Evolutionary conservation across 2,888 invertebrate species (phyloP), one percentile per base, ranked within the genome.

Genomic region (Epinotia nisella): DNA sequence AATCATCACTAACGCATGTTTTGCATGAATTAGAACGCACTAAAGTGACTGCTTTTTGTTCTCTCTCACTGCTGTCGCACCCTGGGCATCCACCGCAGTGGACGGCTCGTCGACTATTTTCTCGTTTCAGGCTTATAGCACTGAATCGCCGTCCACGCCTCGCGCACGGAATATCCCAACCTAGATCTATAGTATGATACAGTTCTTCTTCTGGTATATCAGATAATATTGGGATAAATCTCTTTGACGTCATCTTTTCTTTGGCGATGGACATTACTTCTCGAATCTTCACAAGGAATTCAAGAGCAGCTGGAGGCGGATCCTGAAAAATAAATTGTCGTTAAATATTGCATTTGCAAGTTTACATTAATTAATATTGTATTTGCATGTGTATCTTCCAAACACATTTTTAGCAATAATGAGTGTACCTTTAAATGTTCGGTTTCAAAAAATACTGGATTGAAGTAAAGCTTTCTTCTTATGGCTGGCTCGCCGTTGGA

Each of bases 241-340:
- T 94, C 86, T 98, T 98, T 0, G 96, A 94, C 9, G 95, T 94
- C 96, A 98, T 97, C 90, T 98, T 98, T 79, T 97, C 96, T 85
- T 97, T 98, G 7, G 98, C 98, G 61, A 98, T 96, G 17, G 96
- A 94, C 86, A 98, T 98, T 21, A 98, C 97, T 93, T 98, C 98
- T 29, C 98, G 95, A 77, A 98, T 97, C 94, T 98, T 98, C 3
- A 95, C 94, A 61, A 98, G 94, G 87, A 98, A 98, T 84, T 98
- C 98, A 74, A 98, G 92, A 17, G 98, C 98, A 71, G 98, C 97
- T 67, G 98, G 97, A 19, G 98, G 98, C 59, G 98, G 98, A 79
- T 97, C 95, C 96, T 97, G 90, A 59, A 94, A 94, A 72, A 72
- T 65, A 75, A 51, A 70, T 9, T 39, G 59, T 41, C 15, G 21